Percentiles rank a stretch among this genome's conserved stretches.
These are phyloP conservation scores for Acinonyx jubatus DNA, from an alignment of 2,113 vertebrate species.

Conservation along the genomic window DNA sequence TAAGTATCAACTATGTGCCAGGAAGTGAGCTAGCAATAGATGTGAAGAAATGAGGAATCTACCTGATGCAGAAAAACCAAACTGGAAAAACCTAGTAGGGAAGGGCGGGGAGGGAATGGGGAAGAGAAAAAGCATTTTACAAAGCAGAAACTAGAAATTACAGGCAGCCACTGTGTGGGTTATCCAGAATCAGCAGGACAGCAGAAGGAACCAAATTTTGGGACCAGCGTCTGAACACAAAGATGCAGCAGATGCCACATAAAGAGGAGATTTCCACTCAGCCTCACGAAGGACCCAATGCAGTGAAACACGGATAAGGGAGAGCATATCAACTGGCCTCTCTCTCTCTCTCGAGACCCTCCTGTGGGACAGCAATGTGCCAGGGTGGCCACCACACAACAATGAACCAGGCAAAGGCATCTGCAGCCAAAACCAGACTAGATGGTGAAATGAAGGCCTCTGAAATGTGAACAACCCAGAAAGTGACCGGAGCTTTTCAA, in stretches of 20 bases:
- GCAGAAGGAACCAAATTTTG: neutral
- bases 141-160: slow-evolving; percentile 28
- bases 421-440: neutral
- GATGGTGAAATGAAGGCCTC: neutral
- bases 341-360: neutral
- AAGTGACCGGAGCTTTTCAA: slow-evolving; percentile 21
- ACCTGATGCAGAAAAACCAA: slow-evolving; percentile 58
- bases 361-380: neutral
- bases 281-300: neutral
- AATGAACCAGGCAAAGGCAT: neutral
- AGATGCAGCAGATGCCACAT: neutral
- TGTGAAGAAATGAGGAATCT: slow-evolving; percentile 24
- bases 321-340: neutral
- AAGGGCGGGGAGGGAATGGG: neutral
- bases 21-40: neutral
- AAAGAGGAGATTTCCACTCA: neutral
- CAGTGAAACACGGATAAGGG: neutral
- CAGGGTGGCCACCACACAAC: neutral
- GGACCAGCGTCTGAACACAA: neutral
- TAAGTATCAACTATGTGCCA: neutral
- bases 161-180: neutral
- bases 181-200: neutral
- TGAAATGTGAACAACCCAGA: neutral
- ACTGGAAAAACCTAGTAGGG: neutral
- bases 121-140: neutral